Base-by-base conservation (phyloP, 2,113 vertebrate genomes). In the Onychorhynchus coronatus region DNA sequence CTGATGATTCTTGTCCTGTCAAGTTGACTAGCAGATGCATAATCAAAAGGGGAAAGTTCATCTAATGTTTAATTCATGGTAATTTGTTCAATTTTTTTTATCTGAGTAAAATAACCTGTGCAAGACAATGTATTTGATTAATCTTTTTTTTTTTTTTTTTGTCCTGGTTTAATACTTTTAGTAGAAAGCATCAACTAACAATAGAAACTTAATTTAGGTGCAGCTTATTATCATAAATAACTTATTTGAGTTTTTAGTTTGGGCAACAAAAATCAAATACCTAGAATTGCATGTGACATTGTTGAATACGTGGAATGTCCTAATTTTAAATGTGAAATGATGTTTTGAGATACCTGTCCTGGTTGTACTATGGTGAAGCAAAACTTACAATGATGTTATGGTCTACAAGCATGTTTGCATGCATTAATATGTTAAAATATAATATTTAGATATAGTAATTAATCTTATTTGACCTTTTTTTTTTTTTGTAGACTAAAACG, bases 181-280 rank as follows among this genome's bases (percentile, higher is more conserved):
- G 68, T 95, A 96, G 75, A 93, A 97, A 96, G 55, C 47, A 95
- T 96, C 77, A 93, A 94, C 96, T 94, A 96, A 94, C 82, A 96
- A 93, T 59, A 96, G 65, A 88, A 89, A 14, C 8, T 49, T 63
- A 87, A 67, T 93, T 96, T 96, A 73, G 17, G 65, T 81, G 31
- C 6, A 83, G n/a, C 15, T 85, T 95, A 85, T 93, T 94, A 49
- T 47, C 42, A 88, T 66, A 96, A 95, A 93, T 84, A 97, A 72
- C 10, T 89, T 76, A 73, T 83, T 93, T 94, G 52, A 95, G 82
- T 73, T 85, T 18, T 75, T 96, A 66, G 8, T 55, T 94, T 47
- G 25, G 74, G 28, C 35, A 89, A 78, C 21, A 5, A 33, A 76
- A 72, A 24, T 7, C 50, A 62, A 78, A 79, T 68, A 55, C 10